Evolutionary conservation across 1,140 invertebrate species (phyloP).

Genomic region (Samia ricini): DNA sequence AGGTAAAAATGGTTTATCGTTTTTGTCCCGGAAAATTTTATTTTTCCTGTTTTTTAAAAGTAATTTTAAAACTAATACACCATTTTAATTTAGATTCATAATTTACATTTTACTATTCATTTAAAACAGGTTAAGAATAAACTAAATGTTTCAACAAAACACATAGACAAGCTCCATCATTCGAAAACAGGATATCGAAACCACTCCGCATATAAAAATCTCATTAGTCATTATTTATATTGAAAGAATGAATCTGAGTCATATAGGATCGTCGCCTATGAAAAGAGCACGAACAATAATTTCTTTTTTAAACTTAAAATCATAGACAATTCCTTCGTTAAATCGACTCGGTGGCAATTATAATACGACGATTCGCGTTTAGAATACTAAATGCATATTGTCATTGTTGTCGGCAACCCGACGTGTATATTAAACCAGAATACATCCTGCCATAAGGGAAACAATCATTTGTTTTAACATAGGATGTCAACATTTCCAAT

Average conservation of each 20-base stretch:
- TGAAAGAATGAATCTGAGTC: background rate
- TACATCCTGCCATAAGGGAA: slow-evolving; percentile 42
- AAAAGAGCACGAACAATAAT: slow-evolving; percentile 3
- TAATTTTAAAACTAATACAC: too few species aligned
- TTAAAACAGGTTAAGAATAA: background rate
- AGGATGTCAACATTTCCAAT: slow-evolving; percentile 21
- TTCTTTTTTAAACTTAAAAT: background rate
- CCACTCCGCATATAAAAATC: background rate
- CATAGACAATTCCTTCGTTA: slow-evolving; percentile 9
- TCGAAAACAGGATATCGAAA: too few species aligned
- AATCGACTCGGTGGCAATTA: slow-evolving; percentile 10
- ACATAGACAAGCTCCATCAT: too few species aligned
- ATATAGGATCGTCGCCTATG: background rate
- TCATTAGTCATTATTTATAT: background rate
- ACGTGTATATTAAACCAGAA: slow-evolving; percentile 39
- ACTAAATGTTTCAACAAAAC: background rate
- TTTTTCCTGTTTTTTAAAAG: too few species aligned
- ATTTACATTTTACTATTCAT: too few species aligned
- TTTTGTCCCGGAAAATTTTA: too few species aligned
- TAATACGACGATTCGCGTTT: slow-evolving; percentile 14
- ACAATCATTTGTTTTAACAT: slow-evolving; percentile 42
- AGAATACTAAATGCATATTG: slow-evolving; percentile 35
- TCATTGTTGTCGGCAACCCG: slow-evolving; percentile 40
- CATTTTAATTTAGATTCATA: too few species aligned
- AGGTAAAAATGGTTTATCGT: too few species aligned